Conservation (phyloP, 2,113 vertebrate genomes). For the Pelvicachromis taeniatus region DNA sequence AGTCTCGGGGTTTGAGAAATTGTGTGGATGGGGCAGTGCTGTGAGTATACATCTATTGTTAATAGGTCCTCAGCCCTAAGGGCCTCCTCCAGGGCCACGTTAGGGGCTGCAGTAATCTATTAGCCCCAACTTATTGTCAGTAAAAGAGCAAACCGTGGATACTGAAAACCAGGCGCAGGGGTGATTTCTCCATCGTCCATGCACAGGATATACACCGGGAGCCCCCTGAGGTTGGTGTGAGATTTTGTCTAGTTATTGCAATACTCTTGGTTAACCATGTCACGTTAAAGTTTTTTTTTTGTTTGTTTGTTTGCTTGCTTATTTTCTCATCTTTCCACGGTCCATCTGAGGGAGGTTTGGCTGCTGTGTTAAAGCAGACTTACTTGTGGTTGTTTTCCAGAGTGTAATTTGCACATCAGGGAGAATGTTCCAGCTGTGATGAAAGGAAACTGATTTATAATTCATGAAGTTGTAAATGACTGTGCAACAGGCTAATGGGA, state of each 20-base stretch:
- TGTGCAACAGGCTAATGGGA: conserved; percentile 57
- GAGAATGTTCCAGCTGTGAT: conserved; percentile 60
- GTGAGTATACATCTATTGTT: conserved; percentile 37
- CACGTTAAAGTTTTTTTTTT: neutral
- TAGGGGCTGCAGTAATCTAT: conserved; percentile 30
- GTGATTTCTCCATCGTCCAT: neutral
- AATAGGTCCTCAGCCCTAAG: conserved; percentile 20
- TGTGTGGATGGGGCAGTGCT: conserved; percentile 1
- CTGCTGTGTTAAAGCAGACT: neutral
- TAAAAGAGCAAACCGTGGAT: neutral
- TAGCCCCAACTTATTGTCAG: conserved; percentile 29
- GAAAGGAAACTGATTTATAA: conserved; percentile 65
- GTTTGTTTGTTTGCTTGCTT: neutral
- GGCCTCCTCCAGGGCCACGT: conserved; percentile 9
- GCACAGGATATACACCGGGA: neutral
- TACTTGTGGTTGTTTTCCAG: conserved; percentile 38
- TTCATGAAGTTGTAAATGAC: conserved; percentile 64
- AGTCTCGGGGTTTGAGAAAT: conserved; percentile 26
- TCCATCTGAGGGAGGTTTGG: neutral
- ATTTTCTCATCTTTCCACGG: neutral
- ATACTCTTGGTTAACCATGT: neutral
- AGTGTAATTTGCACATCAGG: conserved; percentile 60
- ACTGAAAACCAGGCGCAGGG: neutral
- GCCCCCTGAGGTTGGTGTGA: neutral
- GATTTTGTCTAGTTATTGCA: neutral